Conservation (phyloP, 2,888 invertebrate species). For the Eupithecia insigniata region DNA sequence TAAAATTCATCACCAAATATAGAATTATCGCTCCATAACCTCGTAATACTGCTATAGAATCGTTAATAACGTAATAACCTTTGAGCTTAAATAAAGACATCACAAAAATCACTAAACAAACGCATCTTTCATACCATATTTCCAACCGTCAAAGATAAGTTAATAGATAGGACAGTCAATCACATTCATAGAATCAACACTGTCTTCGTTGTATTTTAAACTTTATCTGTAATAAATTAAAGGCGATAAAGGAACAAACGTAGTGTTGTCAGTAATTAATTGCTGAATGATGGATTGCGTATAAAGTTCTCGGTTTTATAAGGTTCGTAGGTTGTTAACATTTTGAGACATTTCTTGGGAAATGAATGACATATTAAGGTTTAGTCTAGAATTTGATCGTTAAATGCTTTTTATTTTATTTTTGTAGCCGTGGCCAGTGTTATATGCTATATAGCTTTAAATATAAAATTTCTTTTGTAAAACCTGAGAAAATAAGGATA, state of each 20-base stretch:
- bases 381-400: conserved; percentile 5
- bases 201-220: conserved; percentile 44
- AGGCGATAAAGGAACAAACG: conserved; percentile 50
- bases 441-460: not conserved
- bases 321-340: conserved; percentile 39
- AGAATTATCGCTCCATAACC: not conserved
- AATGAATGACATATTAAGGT: conserved; percentile 30
- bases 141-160: conserved; percentile 26
- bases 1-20: not conserved
- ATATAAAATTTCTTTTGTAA: not conserved
- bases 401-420: not conserved
- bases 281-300: conserved; percentile 55
- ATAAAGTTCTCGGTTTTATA: conserved; percentile 43
- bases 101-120: conserved; percentile 27
- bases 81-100: not conserved
- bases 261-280: conserved; percentile 58
- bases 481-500: not conserved
- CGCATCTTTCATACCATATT: conserved; percentile 15
- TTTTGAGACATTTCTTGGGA: conserved; percentile 33
- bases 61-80: conserved; percentile 11
- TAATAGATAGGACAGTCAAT: conserved; percentile 25
- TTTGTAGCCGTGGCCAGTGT: not conserved
- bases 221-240: conserved; percentile 48
- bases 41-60: not conserved
- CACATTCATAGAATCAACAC: conserved; percentile 46